phyloP scores from a whole-genome alignment of 2,888 invertebrate species.

The Sussaba pulchella region DNA sequence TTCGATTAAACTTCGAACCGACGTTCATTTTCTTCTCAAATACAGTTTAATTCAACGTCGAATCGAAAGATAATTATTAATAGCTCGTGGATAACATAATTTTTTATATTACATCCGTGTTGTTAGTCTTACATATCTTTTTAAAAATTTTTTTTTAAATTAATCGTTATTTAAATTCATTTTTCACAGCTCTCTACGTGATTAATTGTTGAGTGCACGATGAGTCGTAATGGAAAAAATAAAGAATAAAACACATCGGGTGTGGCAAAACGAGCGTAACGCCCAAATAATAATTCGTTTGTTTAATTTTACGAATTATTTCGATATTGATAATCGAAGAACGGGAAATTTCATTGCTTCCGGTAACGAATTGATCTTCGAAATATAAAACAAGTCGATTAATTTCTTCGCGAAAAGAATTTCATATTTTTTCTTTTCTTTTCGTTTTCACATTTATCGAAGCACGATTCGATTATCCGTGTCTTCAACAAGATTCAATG shows the following conservation, averaged over 20 bases:
- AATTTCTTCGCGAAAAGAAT: constrained; percentile 18
- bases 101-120: constrained; percentile 58
- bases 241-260: constrained; percentile 7
- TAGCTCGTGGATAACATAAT: constrained; percentile 44
- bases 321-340: no score
- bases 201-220: constrained; percentile 8
- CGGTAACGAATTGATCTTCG: background rate
- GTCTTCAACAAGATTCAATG: no score
- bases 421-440: background rate
- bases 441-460: background rate
- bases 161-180: background rate
- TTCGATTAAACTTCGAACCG: constrained; percentile 45
- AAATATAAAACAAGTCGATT: constrained; percentile 15
- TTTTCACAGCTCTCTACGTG: constrained; percentile 7
- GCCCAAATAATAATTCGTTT: background rate
- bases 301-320: no score
- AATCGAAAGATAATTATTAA: constrained; percentile 52
- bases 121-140: constrained; percentile 33
- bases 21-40: constrained; percentile 5
- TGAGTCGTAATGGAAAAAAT: constrained; percentile 7
- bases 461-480: no score
- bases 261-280: background rate
- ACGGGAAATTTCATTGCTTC: constrained; percentile 20
- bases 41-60: constrained; percentile 44
- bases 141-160: constrained; percentile 14